Evolutionary conservation across 2,113 vertebrate species (phyloP).

Genomic region (Actenoides lindsayi): DNA sequence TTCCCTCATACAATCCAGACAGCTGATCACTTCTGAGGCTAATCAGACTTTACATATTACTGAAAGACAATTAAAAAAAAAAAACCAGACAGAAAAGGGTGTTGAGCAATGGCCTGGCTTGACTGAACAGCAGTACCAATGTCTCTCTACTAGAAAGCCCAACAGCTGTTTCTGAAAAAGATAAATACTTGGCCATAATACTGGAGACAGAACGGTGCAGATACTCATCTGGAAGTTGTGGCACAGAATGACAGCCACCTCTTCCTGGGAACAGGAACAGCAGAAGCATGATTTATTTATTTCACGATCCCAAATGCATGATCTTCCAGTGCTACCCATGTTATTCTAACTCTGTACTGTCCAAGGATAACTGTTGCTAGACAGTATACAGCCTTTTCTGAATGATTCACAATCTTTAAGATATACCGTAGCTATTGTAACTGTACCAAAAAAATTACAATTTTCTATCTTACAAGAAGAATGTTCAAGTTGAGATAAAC

Average conservation of each 20-base stretch:
- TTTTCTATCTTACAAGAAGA: background rate
- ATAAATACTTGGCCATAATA: background rate
- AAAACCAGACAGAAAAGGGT: background rate
- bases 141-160: background rate
- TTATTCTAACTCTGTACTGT: background rate
- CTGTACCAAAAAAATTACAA: background rate
- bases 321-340: background rate
- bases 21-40: background rate
- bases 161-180: background rate
- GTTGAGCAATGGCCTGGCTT: background rate
- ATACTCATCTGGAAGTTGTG: background rate
- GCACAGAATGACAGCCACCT: background rate
- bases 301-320: rapidly evolving
- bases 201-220: background rate
- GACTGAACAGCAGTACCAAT: background rate
- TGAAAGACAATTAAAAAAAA: background rate
- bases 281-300: background rate
- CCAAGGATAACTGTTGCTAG: background rate
- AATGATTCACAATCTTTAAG: background rate
- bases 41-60: background rate
- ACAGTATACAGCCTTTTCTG: background rate
- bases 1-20: background rate
- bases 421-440: background rate
- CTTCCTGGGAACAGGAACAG: background rate
- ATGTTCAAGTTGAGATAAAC: background rate